A percentile compares a stretch with the other conserved stretches of the same genome.
These are phyloP conservation scores for Panonychus citri DNA, from an alignment of 1,140 invertebrate genomes.

Conservation along the genomic window DNA sequence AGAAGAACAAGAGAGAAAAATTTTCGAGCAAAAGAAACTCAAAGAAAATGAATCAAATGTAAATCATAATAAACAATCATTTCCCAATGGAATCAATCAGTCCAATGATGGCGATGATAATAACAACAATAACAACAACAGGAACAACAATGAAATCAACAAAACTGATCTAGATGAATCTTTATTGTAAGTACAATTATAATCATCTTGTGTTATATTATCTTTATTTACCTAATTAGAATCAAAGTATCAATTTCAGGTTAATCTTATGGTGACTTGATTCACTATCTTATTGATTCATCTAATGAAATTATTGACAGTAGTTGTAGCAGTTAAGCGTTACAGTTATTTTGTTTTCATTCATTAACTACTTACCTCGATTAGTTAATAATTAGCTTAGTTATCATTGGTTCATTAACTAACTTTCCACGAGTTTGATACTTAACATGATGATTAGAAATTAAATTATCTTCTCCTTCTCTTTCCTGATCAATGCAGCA, in stretches of 20 bases:
- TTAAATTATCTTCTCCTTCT: too few relatives aligned
- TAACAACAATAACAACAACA: not conserved
- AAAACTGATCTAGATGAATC: slow-evolving; percentile 1
- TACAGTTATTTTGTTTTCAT: not conserved
- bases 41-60: slow-evolving; percentile 17
- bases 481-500: not conserved
- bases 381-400: too few relatives aligned
- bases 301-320: too few relatives aligned
- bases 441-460: too few relatives aligned
- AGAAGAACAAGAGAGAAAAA: slow-evolving; percentile 17
- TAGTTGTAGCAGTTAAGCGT: too few relatives aligned
- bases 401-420: too few relatives aligned
- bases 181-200: not conserved
- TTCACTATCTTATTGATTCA: too few relatives aligned
- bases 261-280: too few relatives aligned
- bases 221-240: not conserved
- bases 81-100: not conserved
- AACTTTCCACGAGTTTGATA: too few relatives aligned
- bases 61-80: not conserved
- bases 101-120: not conserved
- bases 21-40: not conserved
- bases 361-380: not conserved
- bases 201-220: not conserved
- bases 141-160: too few relatives aligned
- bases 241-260: too few relatives aligned